Conservation (phyloP, 2,888 invertebrate species). For the Syritta pipiens region DNA sequence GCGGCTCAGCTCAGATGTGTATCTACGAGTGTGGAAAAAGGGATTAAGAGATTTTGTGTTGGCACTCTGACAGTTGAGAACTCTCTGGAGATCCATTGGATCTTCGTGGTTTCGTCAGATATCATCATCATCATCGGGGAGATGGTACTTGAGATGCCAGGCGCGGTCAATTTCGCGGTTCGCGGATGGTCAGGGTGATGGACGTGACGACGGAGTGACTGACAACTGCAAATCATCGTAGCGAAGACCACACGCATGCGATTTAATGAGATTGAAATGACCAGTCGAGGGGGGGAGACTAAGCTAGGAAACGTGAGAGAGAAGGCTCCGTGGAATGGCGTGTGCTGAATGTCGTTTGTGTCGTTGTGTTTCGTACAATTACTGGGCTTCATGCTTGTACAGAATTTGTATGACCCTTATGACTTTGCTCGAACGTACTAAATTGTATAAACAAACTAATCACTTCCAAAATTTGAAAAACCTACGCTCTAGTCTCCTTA, state of each 20-base stretch:
- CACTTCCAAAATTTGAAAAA: too few species aligned
- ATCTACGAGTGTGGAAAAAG: slow-evolving; percentile 13
- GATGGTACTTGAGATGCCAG: slow-evolving; percentile 23
- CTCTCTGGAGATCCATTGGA: slow-evolving; percentile 12
- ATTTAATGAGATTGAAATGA: slow-evolving; percentile 17
- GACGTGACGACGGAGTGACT: slow-evolving; percentile 37
- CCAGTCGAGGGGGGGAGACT: too few species aligned
- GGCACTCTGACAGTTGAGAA: slow-evolving; percentile 50
- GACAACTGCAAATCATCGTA: slow-evolving; percentile 20
- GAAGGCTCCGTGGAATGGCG: too few species aligned
- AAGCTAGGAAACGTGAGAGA: too few species aligned
- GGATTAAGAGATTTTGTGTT: slow-evolving; percentile 64
- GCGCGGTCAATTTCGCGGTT: slow-evolving; percentile 1
- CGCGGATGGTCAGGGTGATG: background rate
- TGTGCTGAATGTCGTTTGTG: too few species aligned
- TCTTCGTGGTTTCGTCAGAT: too few species aligned
- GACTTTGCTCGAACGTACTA: too few species aligned
- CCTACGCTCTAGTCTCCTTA: too few species aligned
- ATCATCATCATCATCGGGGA: slow-evolving; percentile 15
- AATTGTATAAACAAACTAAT: too few species aligned
- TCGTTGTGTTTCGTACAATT: too few species aligned
- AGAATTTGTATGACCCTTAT: too few species aligned
- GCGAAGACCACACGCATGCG: slow-evolving; percentile 41
- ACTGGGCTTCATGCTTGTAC: too few species aligned
- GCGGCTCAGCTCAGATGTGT: background rate